Evolutionary conservation across 2,797 vertebrate genomes (phyloP).

Genomic region (Urophycis tenuis): DNA sequence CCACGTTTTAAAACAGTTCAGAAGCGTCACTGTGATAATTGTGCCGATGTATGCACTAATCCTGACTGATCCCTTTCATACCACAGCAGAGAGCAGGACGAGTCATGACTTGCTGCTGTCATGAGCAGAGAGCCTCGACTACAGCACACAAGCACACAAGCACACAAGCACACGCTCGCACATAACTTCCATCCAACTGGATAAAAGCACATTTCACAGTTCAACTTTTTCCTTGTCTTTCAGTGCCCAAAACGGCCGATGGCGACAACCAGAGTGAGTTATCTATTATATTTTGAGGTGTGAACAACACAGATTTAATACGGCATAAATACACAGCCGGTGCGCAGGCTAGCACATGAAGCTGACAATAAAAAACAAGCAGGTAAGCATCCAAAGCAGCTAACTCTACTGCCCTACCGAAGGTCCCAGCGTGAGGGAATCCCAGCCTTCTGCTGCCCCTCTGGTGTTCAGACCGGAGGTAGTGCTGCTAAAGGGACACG

Average conservation of each 20-base stretch:
- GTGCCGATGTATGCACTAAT: background rate
- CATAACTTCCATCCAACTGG: background rate
- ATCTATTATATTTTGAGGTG: constrained; percentile 2
- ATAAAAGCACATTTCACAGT: background rate
- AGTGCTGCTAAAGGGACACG: constrained; percentile 75
- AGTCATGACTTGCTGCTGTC: constrained; percentile 28
- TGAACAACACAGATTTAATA: background rate
- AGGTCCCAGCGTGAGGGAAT: constrained; percentile 70
- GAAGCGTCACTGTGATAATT: background rate
- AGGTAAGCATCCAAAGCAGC: too few species aligned
- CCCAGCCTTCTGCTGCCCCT: constrained; percentile 84
- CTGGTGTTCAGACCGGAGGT: constrained; percentile 68
- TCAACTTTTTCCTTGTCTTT: background rate
- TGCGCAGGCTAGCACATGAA: background rate
- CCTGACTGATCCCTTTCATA: background rate
- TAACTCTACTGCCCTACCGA: constrained; percentile 38
- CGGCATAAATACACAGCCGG: background rate
- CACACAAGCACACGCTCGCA: background rate
- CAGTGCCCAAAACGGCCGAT: constrained; percentile 15
- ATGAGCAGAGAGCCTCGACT: background rate
- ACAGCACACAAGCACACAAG: background rate
- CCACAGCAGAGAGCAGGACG: constrained; percentile 11
- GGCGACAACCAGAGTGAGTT: constrained; percentile 36
- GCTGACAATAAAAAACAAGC: too few species aligned
- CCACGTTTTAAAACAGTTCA: background rate